Evolutionary conservation across 92 coral and sea anemone species (phyloP), one percentile per base, ranked within the genome.

Genomic region (Zoanthus sansibaricus): DNA sequence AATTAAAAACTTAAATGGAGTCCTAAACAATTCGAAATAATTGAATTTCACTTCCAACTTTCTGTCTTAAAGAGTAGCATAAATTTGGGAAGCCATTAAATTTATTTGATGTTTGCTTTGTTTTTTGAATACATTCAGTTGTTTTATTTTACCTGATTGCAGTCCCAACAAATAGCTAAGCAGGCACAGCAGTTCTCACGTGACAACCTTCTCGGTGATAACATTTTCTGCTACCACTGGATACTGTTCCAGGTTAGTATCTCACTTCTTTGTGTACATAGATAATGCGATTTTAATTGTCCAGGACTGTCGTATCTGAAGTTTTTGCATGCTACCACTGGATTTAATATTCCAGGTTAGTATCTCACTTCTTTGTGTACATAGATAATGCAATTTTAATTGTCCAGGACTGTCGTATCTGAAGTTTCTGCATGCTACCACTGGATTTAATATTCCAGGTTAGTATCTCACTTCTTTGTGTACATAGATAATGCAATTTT

Each of bases 181-280:
- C 93, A 93, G 83, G 98, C 95, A 17, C 96, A 95, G 18, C 91
- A 93, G 56, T 96, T 87, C 73, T 88, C 94, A 56, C 92, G 96
- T 25, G 92, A 90, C 75, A 86, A 93, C 67, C 92, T 97, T 3
- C 87, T 93, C 15, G 89, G 97, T 11, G 91, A 92, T 32, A 90
- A 95, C 20, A 90, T 97, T 42, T 97, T 92, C 83, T 97, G 99
- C 72, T 97, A 97, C 54, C 98, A 97, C 86, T 93, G 93, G 92
- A 87, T 86, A 8, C 92, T 97, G 25, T 95, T 97, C 11, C 87
- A 86, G 94, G 98, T 94, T 21, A 88, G 91, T 52, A 44, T 37
- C 71, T 76, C 51, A 25, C 42, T 4, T 37, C 42, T 37, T 37
- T 37, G 2, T 37, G 42, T 37, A 37, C 42, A 37, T 37, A 37